Conservation (phyloP, 2,113 vertebrate genomes). For the Muntiacus muntjak region DNA sequence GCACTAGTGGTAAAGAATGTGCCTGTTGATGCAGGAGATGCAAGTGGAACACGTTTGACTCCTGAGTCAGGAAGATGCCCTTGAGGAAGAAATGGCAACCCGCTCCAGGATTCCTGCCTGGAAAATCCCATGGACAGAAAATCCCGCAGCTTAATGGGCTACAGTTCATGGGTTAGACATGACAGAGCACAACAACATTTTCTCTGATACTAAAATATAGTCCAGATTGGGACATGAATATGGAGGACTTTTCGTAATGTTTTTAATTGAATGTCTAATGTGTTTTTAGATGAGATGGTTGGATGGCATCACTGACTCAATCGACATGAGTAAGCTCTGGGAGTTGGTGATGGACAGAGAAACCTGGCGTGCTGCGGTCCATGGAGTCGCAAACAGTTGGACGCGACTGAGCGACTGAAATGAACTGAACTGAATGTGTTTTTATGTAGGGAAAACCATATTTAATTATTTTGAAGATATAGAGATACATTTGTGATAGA, state of each 20-base stretch:
- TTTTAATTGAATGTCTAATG: background rate
- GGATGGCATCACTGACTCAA: background rate
- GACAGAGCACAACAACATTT: background rate
- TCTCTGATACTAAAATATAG: background rate
- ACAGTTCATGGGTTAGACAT: background rate
- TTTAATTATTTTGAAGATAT: background rate
- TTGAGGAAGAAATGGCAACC: background rate
- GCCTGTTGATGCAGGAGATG: background rate
- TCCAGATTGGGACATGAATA: background rate
- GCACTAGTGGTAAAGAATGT: background rate
- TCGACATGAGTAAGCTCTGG: background rate
- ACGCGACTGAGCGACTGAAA: background rate
- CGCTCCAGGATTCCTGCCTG: background rate
- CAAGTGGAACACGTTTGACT: background rate
- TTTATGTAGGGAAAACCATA: background rate
- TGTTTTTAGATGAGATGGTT: background rate
- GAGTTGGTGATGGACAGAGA: background rate
- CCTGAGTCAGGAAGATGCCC: background rate
- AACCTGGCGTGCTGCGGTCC: background rate
- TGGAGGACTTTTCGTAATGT: background rate
- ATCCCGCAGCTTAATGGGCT: background rate
- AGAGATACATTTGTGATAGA: background rate
- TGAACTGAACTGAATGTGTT: background rate
- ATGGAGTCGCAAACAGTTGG: background rate
- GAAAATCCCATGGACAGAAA: background rate